phyloP scores from a whole-genome alignment of 2,888 invertebrate species.

The Napeogenes inachia region DNA sequence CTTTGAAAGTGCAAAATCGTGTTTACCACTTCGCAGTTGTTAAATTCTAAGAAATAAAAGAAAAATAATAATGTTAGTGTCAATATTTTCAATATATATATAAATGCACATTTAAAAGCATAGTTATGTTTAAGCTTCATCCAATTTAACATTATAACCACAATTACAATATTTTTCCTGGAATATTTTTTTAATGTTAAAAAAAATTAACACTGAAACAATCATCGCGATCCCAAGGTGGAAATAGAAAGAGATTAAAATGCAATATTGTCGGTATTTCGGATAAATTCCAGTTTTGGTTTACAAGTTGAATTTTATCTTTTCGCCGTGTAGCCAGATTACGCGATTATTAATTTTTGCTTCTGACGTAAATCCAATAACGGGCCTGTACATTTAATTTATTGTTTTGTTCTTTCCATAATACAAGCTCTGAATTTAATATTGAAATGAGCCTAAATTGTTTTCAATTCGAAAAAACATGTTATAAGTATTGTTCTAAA shows the following conservation, averaged over 20 bases:
- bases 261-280: conserved; percentile 21
- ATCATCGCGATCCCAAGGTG: conserved; percentile 12
- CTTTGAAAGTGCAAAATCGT: neutral
- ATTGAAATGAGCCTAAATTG: conserved; percentile 16
- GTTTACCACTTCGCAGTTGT: no score
- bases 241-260: conserved; percentile 13
- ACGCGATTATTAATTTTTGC: conserved; percentile 28
- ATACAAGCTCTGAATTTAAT: conserved; percentile 17
- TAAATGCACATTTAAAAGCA: no score
- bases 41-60: no score
- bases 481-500: neutral
- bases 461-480: conserved; percentile 8
- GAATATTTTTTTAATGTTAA: no score
- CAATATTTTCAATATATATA: no score
- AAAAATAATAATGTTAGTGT: no score
- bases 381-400: conserved; percentile 21
- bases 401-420: conserved; percentile 15
- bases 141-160: no score
- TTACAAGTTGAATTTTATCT: conserved; percentile 14
- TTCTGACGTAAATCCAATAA: conserved; percentile 23
- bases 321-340: conserved; percentile 22
- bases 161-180: no score
- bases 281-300: conserved; percentile 12
- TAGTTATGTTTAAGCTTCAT: no score
- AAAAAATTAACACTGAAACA: conserved; percentile 3